These are phyloP conservation scores for Trypoxylon attenuatum DNA, from an alignment of 2,888 invertebrate genomes.

Conservation along the genomic window DNA sequence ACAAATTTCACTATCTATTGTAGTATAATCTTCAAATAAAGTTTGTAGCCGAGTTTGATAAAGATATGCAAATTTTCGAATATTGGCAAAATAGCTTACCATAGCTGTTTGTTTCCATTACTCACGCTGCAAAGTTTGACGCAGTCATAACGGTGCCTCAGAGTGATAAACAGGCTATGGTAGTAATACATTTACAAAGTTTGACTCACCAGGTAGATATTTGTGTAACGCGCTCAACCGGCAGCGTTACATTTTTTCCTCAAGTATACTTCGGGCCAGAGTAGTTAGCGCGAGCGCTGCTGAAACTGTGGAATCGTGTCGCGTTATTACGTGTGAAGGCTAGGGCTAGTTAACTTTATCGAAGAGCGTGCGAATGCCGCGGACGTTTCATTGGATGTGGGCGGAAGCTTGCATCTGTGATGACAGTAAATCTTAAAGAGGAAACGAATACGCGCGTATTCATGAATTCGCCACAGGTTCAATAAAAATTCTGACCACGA, in stretches of 20 bases:
- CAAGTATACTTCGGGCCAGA: neutral
- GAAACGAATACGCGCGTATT: slow-evolving; percentile 55
- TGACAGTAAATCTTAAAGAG: slow-evolving; percentile 55
- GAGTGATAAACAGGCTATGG: too few relatives aligned
- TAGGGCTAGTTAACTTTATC: slow-evolving; percentile 30
- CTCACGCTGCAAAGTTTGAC: too few relatives aligned
- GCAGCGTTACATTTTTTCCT: neutral
- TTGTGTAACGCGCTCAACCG: neutral
- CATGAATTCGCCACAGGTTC: slow-evolving; percentile 48
- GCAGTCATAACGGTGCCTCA: too few relatives aligned
- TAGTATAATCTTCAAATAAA: too few relatives aligned
- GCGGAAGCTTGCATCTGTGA: slow-evolving; percentile 51
- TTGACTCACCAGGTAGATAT: neutral
- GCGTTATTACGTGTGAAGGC: slow-evolving; percentile 5
- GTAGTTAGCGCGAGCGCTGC: neutral
- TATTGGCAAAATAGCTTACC: too few relatives aligned
- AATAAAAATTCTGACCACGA: slow-evolving; percentile 26
- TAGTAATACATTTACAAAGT: too few relatives aligned
- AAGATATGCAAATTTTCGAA: too few relatives aligned
- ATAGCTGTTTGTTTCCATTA: too few relatives aligned
- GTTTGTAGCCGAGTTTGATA: too few relatives aligned
- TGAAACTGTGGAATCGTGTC: slow-evolving; percentile 1
- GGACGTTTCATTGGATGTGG: slow-evolving; percentile 51
- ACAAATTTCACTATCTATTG: too few relatives aligned
- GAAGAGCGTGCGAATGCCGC: slow-evolving; percentile 50